phyloP scores from a whole-genome alignment of 2,888 invertebrate genomes.

The Microplitis manilae region DNA sequence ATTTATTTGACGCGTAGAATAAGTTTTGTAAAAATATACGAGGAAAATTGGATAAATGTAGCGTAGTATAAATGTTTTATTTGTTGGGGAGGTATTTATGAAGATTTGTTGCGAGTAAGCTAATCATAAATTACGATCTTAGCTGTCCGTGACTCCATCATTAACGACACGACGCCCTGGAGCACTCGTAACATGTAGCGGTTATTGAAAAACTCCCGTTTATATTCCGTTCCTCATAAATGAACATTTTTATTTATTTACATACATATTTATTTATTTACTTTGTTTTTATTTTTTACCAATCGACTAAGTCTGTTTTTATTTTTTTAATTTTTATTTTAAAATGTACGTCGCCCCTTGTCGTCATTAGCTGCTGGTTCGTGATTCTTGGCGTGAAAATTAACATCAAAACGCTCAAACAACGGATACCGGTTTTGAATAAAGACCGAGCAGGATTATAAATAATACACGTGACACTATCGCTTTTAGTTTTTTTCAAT shows the following conservation, averaged over 20 bases:
- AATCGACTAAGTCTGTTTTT: not conserved
- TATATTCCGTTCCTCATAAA: conserved; percentile 22
- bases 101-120: conserved; percentile 16
- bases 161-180: conserved; percentile 35
- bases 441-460: conserved; percentile 28
- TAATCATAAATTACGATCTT: conserved; percentile 40
- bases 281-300: not conserved
- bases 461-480: conserved; percentile 22
- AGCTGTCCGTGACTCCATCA: conserved; percentile 31
- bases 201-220: conserved; percentile 42
- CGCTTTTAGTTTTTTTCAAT: too few relatives aligned
- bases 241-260: not conserved
- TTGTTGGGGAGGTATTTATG: conserved; percentile 32
- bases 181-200: conserved; percentile 28
- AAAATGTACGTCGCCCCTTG: conserved; percentile 3
- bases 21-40: not conserved
- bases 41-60: conserved; percentile 22
- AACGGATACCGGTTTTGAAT: conserved; percentile 38
- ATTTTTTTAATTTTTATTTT: not conserved
- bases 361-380: conserved; percentile 11
- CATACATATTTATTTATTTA: not conserved
- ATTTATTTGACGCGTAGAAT: too few relatives aligned
- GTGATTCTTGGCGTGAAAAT: conserved; percentile 38
- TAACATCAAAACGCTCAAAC: conserved; percentile 41
- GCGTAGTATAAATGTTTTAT: not conserved